These are phyloP conservation scores for Clarias platycephalus DNA, from an alignment of 2,797 vertebrate species.

Conservation along the genomic window DNA sequence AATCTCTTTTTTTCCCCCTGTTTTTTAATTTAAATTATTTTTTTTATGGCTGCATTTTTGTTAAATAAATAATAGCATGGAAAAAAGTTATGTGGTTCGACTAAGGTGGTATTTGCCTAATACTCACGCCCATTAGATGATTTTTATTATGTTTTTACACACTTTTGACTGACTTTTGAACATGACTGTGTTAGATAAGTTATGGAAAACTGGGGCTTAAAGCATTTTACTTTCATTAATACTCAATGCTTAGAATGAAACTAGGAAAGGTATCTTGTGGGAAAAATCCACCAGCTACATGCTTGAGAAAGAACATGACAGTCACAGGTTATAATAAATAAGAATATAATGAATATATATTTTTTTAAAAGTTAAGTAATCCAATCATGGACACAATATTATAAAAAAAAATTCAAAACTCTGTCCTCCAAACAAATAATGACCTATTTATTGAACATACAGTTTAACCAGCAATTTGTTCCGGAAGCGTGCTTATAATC, in stretches of 20 bases:
- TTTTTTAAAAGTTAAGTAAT: neutral
- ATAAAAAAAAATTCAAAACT: neutral
- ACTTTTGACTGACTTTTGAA: too few relatives aligned
- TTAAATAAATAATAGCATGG: too few relatives aligned
- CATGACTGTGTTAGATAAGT: neutral
- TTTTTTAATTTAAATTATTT: too few relatives aligned
- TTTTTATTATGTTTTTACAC: too few relatives aligned
- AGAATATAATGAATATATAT: neutral
- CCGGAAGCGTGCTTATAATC: too few relatives aligned
- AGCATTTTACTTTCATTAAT: neutral
- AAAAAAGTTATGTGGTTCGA: too few relatives aligned
- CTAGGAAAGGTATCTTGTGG: too few relatives aligned
- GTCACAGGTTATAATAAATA: neutral
- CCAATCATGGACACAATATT: neutral
- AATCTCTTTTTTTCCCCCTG: too few relatives aligned
- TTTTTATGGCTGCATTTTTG: too few relatives aligned
- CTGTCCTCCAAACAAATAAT: neutral
- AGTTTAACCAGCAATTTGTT: too few relatives aligned
- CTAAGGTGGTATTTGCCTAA: too few relatives aligned
- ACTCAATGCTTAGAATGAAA: neutral
- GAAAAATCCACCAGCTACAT: neutral
- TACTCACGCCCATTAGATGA: too few relatives aligned
- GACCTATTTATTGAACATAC: neutral
- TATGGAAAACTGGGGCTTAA: neutral
- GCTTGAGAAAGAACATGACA: neutral